Base-by-base conservation (phyloP, 1,140 invertebrate genomes). In the Cecropterus lyciades region DNA sequence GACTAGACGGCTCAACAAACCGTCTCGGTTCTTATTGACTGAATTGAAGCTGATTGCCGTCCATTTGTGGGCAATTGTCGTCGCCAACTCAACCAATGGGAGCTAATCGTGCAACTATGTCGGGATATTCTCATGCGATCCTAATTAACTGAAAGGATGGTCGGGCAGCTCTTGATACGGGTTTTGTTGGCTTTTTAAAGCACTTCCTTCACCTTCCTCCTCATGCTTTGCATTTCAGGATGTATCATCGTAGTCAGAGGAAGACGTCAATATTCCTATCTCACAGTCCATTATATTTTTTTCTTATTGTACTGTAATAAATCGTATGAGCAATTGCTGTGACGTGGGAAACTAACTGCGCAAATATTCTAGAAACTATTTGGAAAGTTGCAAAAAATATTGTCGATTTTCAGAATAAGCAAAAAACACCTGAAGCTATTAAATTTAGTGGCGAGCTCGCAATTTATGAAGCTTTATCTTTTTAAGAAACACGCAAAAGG, bases 21-120 rank as follows among this genome's bases (percentile, higher is more conserved):
- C 66, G 78, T 82, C 80, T 80, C 73, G 70, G 33, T 56, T 77
- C 74, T 82, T 85, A 87, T 87, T 85, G 85, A 80, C 72, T 74
- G 68, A 88, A 88, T 88, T 88, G 85, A 70, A 67, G 74, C 72
- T 84, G 84, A 88, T 88, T 88, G 85, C 73, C 70, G 75, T 33
- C 82, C 80, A 88, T 85, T 88, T 85, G 75, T 75, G 75, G 74
- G 69, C 85, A 88, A 88, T 87, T 88, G 84, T 67, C 55, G 70
- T 52, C 70, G 65, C 56, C 20, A 62, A 24, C 40, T 33, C 63
- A 66, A 59, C 84, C 77, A 85, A 82, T 85, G 73, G 77, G 59
- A 72, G 76, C 70, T 80, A 75, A 78, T 77, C 72, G 77, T 52
- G 64, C 74, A 81, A 80, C 70, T 81, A 79, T 77, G 78, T 55